A percentile compares a stretch with the other conserved stretches of the same genome.
Conservation (phyloP, 2,797 vertebrate species). For the Phaenicophaeus curvirostris region DNA sequence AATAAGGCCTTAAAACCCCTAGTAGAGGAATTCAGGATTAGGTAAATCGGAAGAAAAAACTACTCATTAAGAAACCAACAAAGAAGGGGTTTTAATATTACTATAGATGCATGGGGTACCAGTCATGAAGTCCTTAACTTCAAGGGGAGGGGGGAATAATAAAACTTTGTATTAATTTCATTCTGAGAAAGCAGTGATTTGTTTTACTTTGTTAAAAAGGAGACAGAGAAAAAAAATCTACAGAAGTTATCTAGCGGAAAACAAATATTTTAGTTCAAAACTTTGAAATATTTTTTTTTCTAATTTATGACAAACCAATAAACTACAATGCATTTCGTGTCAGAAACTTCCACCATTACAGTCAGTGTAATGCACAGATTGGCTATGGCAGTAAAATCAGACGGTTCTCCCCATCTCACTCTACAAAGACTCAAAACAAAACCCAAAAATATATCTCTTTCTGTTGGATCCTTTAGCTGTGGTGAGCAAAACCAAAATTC, state of each 20-base stretch:
- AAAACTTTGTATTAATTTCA: neutral
- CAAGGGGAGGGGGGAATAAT: neutral
- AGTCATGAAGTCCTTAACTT: neutral
- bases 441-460: neutral
- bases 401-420: neutral
- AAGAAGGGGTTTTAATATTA: fast-evolving
- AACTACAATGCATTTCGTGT: neutral
- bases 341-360: neutral
- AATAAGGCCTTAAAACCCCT: neutral
- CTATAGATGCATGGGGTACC: neutral
- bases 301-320: neutral
- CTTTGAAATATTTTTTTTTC: neutral
- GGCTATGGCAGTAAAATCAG: no score
- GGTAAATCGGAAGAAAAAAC: neutral
- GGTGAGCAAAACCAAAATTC: neutral
- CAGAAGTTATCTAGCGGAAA: neutral
- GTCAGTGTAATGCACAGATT: neutral
- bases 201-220: neutral
- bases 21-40: neutral
- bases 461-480: neutral
- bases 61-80: neutral
- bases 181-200: neutral
- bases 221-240: neutral
- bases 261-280: neutral
- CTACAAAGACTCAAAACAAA: neutral